phyloP scores from a whole-genome alignment of 2,113 vertebrate genomes.

The Silurus meridionalis region DNA sequence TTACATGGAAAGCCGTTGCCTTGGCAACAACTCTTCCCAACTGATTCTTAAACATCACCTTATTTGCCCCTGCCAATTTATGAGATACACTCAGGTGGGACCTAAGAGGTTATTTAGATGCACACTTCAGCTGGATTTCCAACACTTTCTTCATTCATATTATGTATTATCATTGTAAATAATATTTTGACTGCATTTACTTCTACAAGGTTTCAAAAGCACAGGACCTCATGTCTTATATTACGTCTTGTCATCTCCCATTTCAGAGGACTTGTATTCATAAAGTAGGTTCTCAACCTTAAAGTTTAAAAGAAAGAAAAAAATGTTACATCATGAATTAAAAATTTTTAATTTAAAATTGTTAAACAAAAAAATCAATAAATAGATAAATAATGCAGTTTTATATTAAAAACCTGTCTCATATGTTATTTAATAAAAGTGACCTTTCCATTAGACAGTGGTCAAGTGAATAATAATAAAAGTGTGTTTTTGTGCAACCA shows the following conservation, averaged over 20 bases:
- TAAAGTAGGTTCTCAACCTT: background rate
- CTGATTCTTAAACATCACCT: conserved; percentile 59
- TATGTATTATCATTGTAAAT: background rate
- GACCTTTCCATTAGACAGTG: background rate
- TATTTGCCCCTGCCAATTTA: conserved; percentile 43
- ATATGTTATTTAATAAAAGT: background rate
- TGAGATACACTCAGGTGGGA: background rate
- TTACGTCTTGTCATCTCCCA: background rate
- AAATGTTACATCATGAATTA: too few relatives aligned
- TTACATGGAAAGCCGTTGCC: conserved; percentile 55
- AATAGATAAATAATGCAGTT: too few relatives aligned
- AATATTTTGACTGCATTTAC: background rate
- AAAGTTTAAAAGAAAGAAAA: too few relatives aligned
- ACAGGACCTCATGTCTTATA: background rate
- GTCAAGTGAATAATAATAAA: background rate
- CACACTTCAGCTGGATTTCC: background rate
- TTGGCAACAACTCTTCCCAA: conserved; percentile 60
- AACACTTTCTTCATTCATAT: background rate
- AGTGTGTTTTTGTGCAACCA: background rate
- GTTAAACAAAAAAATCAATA: too few relatives aligned
- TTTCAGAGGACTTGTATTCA: background rate
- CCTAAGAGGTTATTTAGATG: conserved; percentile 1
- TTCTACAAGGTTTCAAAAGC: background rate
- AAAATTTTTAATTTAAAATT: too few relatives aligned
- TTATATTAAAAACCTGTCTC: background rate